Evolutionary conservation across 1,140 invertebrate genomes (phyloP).

Genomic region (Capitella teleta): DNA sequence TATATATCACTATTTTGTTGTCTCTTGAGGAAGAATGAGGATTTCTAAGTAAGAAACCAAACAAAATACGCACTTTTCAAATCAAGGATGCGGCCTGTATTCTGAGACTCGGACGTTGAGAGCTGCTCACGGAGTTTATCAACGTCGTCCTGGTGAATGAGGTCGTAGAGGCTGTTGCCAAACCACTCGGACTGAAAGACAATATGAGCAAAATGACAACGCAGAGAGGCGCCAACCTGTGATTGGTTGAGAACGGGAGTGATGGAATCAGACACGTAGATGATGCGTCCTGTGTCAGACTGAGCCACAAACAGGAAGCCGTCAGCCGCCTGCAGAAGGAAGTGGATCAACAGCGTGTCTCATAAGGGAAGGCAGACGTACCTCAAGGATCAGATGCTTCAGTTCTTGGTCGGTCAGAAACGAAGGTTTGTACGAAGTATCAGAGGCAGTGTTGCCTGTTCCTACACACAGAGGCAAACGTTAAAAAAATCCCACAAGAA

Average conservation of each 20-base stretch:
- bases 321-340: conserved; percentile 66
- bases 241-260: conserved; percentile 93
- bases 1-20: too few relatives aligned
- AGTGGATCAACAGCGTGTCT: background rate
- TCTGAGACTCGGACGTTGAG: conserved; percentile 91
- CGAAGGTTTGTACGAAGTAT: conserved; percentile 93
- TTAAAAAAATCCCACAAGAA: too few relatives aligned
- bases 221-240: conserved; percentile 48
- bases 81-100: conserved; percentile 85
- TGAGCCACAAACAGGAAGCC: conserved; percentile 98
- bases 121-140: conserved; percentile 95
- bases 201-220: background rate
- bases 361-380: conserved; percentile 15
- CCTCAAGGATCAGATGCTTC: conserved; percentile 94
- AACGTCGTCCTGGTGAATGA: conserved; percentile 95
- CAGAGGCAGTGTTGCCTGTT: conserved; percentile 38
- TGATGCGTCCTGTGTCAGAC: conserved; percentile 91
- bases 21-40: too few relatives aligned
- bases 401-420: conserved; percentile 98
- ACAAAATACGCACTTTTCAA: conserved; percentile 60
- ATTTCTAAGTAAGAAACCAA: too few relatives aligned
- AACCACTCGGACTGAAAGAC: conserved; percentile 83
- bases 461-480: too few relatives aligned
- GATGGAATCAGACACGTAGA: conserved; percentile 97
- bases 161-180: conserved; percentile 84